Evolutionary conservation across 2,113 vertebrate species (phyloP).

Genomic region (Phasianus colchicus): DNA sequence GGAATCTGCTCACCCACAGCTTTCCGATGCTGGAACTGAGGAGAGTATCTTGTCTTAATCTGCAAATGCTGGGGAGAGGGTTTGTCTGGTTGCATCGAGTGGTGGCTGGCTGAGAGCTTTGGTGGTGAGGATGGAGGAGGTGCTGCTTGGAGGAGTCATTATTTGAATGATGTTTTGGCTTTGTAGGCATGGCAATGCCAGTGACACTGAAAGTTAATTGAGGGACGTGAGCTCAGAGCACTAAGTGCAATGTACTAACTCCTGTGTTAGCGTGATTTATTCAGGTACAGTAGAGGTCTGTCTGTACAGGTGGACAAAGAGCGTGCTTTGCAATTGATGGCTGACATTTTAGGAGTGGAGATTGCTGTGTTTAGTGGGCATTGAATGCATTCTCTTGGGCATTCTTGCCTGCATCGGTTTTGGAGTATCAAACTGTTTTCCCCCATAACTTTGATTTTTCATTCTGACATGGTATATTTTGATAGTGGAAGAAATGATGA

Average conservation of each 20-base stretch:
- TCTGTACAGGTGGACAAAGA: not conserved
- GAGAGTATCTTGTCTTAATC: not conserved
- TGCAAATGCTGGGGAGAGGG: rapidly evolving
- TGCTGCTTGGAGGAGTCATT: not conserved
- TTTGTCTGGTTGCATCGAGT: not conserved
- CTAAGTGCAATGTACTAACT: not conserved
- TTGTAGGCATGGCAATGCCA: not conserved
- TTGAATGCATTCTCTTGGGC: no score
- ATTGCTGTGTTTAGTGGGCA: not conserved
- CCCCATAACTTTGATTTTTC: no score
- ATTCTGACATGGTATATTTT: no score
- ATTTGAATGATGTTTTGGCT: not conserved
- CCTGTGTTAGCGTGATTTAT: not conserved
- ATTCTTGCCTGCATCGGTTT: no score
- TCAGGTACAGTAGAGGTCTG: rapidly evolving
- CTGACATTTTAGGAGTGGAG: not conserved
- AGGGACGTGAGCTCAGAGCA: not conserved
- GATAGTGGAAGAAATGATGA: no score
- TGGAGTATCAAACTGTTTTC: no score
- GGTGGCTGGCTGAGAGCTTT: not conserved
- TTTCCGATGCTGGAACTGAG: not conserved
- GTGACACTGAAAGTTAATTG: not conserved
- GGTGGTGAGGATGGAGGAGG: not conserved
- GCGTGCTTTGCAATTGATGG: not conserved
- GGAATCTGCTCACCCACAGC: not conserved